Base-by-base conservation (phyloP, 2,888 invertebrate species). In the Pantelozetes paolii region DNA sequence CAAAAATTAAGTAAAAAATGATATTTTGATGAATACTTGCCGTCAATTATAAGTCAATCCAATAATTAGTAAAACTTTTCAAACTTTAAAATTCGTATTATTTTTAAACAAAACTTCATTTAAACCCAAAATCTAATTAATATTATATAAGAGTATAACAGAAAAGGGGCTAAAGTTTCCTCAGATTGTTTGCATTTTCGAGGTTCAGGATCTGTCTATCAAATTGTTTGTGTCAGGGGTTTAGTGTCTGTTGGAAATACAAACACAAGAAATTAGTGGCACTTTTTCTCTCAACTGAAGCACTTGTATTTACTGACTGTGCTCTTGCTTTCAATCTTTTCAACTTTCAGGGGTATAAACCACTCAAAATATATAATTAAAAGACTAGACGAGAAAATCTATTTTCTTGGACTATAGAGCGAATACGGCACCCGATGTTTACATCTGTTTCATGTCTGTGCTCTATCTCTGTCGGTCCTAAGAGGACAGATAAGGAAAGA, bases 381-480 rank as follows among this genome's bases (percentile, higher is more conserved):
- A 28, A 57, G 57, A 20, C 13, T 57, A 28, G 57, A 28, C 13
- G 36, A 11, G 36, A 36, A 36, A 11, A 50, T 50, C 50, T 20
- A 50, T n/a, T 50, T n/a, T n/a, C n/a, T n/a, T n/a, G n/a, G n/a
- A n/a, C n/a, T n/a, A n/a, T n/a, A n/a, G n/a, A n/a, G n/a, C n/a
- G n/a, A 50, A 3, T 50, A 50, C n/a, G 8, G 8, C 20, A 8
- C 8, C 50, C 20, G 15, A n/a, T 64, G 64, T 64, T 64, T 64
- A 64, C 64, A 64, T 64, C 64, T 64, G 64, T 64, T 64, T 30
- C 36, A 15, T 64, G 36, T 64, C 64, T 64, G n/a, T n/a, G n/a
- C n/a, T n/a, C 20, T 64, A 32, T 64, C 36, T 64, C 11, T 57
- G 13, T 26, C 28, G 20, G 20, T 20, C 50, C n/a, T 20, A 50